These are phyloP conservation scores for Heliocidaris erythrogramma DNA, from an alignment of 35 echinoderm and acorn worm genomes.

Conservation along the genomic window DNA sequence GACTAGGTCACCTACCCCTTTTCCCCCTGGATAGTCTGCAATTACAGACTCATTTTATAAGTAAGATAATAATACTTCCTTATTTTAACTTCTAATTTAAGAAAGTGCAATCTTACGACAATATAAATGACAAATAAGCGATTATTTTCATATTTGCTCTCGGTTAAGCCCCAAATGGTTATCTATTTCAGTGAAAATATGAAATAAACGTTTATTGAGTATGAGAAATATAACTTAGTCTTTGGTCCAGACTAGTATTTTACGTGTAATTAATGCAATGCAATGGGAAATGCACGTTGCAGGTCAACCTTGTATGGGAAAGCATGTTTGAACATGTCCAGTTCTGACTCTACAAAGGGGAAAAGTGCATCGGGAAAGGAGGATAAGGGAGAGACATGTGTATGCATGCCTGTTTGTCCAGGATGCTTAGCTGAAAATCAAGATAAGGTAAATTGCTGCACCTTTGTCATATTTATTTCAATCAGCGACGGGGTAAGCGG, in stretches of 20 bases:
- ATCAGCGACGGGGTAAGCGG: background rate
- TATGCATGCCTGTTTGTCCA: background rate
- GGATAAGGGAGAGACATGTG: slow-evolving; percentile 3
- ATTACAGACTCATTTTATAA: background rate
- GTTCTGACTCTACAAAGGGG: background rate
- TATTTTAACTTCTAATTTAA: background rate
- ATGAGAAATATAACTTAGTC: background rate
- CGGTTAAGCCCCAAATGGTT: background rate
- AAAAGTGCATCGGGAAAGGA: slow-evolving; percentile 16
- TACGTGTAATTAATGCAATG: background rate
- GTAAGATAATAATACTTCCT: background rate
- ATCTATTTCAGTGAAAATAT: background rate
- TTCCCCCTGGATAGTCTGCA: background rate
- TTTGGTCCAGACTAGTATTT: background rate
- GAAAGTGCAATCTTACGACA: background rate
- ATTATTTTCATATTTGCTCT: background rate
- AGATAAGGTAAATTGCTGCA: slow-evolving; percentile 20
- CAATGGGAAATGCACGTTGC: background rate
- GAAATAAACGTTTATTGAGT: background rate
- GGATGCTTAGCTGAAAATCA: background rate
- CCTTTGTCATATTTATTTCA: slow-evolving; percentile 5
- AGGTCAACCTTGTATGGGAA: background rate
- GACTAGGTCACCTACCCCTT: background rate
- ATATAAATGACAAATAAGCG: background rate
- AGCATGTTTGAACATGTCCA: slow-evolving; percentile 43